Evolutionary conservation across 2,888 invertebrate species (phyloP), one percentile per base, ranked within the genome.

Genomic region (Mythimna lalbum): DNA sequence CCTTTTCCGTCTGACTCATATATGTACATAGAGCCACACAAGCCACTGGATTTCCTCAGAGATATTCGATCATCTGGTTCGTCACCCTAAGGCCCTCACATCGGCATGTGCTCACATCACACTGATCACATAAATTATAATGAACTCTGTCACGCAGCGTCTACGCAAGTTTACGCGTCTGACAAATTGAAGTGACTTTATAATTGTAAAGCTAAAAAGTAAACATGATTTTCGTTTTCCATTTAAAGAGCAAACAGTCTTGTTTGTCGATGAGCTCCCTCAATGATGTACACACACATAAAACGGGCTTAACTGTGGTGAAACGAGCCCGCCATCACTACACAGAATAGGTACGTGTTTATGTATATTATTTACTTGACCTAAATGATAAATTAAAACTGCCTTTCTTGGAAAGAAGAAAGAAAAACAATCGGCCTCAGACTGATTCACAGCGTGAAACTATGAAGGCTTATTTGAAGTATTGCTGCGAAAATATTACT

Each of bases 161-260:
- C 69, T 69, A 53, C 78, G 73, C 76, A 62, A 68, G 65, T 74
- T 69, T 69, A 75, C 75, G 57, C 67, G 59, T 49, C 65, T 64
- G 80, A 86, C 83, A 82, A 82, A 84, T 83, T 84, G 78, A 78
- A 82, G 81, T 78, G 85, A 86, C 81, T 89, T 86, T 85, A 86
- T 90, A 89, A 90, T 91, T 91, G 89, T 87, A 86, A 88, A 91
- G 90, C 90, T 89, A 85, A 88, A 90, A 86, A 81, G 90, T 88
- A 90, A 92, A 92, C 91, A 91, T 86, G 89, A 91, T 90, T 91
- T 91, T 89, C 90, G 86, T 89, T 90, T 89, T 86, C 89, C 90
- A 90, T 89, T 88, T 88, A 85, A 83, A 85, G 85, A 85, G 89
- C 85, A 91, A 92, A 91, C 89, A 91, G 72, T 77, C 78, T 78